phyloP scores from a whole-genome alignment of 2,797 vertebrate species.

The Lepidocolaptes lacrymiger region DNA sequence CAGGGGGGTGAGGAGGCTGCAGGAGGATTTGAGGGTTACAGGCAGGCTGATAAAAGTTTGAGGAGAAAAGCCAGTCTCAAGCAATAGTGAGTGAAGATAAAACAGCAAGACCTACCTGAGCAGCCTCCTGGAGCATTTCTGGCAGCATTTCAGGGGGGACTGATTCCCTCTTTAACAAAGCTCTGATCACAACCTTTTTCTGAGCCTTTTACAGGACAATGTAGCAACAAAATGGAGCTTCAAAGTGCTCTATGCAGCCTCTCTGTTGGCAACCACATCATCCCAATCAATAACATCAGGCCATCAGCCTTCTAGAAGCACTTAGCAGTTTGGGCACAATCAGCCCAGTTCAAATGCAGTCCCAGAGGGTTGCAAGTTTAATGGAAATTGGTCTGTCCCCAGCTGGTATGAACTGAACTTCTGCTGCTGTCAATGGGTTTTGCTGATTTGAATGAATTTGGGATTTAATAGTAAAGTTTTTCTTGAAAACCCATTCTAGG shows the following conservation, averaged over 20 bases:
- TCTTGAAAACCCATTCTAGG: not conserved
- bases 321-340: not conserved
- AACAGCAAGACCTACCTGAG: not conserved
- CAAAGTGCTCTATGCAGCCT: not conserved
- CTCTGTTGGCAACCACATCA: conserved; percentile 3
- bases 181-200: not conserved
- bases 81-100: not conserved
- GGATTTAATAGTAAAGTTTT: not conserved
- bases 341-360: not conserved
- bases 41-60: not conserved
- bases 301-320: not conserved
- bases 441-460: not conserved
- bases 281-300: conserved; percentile 4
- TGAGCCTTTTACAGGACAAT: not conserved
- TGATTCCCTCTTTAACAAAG: not conserved
- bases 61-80: not conserved
- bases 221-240: not conserved
- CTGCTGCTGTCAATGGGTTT: not conserved
- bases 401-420: not conserved
- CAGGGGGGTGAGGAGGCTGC: not conserved
- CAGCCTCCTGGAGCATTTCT: not conserved
- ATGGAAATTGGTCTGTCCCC: not conserved
- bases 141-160: not conserved
- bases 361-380: not conserved
- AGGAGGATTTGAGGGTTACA: not conserved